Conservation (phyloP, 1,140 invertebrate species). For the Archivesica marissinica region DNA sequence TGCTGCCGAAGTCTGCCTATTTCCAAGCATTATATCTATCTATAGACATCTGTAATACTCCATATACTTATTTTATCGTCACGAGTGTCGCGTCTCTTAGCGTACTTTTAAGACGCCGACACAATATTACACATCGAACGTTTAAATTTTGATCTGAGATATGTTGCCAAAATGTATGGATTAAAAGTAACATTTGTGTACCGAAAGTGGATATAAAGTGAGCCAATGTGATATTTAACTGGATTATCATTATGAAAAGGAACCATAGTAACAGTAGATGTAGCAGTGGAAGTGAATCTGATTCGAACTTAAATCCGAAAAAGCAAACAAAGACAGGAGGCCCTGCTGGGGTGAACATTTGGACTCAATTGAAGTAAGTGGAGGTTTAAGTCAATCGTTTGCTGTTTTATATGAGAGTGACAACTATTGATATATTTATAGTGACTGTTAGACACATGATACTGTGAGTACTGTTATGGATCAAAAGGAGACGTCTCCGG, state of each 20-base stretch:
- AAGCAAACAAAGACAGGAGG: neutral
- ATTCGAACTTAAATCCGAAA: neutral
- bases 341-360: too few relatives aligned
- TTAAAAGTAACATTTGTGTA: neutral
- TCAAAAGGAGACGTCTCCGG: neutral
- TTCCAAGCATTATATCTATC: too few relatives aligned
- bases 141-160: too few relatives aligned
- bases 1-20: too few relatives aligned
- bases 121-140: too few relatives aligned
- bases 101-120: too few relatives aligned
- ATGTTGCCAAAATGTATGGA: too few relatives aligned
- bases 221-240: neutral
- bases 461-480: neutral
- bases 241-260: neutral
- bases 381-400: neutral
- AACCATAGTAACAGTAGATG: neutral
- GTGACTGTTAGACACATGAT: neutral
- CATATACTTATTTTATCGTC: too few relatives aligned
- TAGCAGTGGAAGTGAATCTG: conserved; percentile 7
- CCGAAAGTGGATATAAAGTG: neutral
- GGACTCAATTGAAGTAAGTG: neutral
- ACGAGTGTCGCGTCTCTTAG: too few relatives aligned
- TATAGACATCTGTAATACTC: too few relatives aligned
- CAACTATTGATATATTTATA: neutral
- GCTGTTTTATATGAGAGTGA: neutral